These are phyloP conservation scores for Eulemur albifrons DNA, from an alignment of 2,797 vertebrate species.

Conservation along the genomic window DNA sequence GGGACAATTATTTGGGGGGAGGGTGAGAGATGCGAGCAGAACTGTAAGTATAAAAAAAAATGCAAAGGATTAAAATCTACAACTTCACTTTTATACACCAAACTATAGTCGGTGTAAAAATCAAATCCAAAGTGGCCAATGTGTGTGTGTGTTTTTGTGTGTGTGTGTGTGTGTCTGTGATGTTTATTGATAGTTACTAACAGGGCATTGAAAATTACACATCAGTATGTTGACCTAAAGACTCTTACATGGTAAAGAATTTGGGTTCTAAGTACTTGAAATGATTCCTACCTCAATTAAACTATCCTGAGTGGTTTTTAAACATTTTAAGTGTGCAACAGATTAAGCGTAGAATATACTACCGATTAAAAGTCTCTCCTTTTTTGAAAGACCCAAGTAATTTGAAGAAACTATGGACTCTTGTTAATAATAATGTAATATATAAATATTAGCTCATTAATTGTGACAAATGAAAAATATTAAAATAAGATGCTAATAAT, in stretches of 20 bases:
- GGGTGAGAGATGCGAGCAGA: neutral
- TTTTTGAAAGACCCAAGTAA: neutral
- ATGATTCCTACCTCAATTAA: conserved; percentile 18
- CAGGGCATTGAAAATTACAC: neutral
- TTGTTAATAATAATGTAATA: neutral
- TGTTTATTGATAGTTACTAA: neutral
- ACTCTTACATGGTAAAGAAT: neutral
- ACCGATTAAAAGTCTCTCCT: neutral
- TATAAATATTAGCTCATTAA: neutral
- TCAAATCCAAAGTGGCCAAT: neutral
- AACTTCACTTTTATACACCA: neutral
- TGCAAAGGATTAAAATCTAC: neutral
- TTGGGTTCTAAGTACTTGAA: neutral
- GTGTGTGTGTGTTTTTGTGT: fast-evolving
- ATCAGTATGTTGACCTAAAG: neutral
- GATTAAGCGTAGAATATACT: neutral
- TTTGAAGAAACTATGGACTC: neutral
- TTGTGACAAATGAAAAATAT: neutral
- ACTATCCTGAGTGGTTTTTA: conserved; percentile 18
- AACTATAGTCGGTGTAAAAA: neutral
- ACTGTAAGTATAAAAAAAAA: neutral
- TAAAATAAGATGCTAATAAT: neutral
- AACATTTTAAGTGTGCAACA: neutral
- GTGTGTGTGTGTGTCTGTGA: neutral
- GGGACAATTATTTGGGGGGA: no score